Percentiles rank a stretch among this genome's conserved stretches.
phyloP scores from a whole-genome alignment of 2,113 vertebrate genomes.

The Xenopus tropicalis region DNA sequence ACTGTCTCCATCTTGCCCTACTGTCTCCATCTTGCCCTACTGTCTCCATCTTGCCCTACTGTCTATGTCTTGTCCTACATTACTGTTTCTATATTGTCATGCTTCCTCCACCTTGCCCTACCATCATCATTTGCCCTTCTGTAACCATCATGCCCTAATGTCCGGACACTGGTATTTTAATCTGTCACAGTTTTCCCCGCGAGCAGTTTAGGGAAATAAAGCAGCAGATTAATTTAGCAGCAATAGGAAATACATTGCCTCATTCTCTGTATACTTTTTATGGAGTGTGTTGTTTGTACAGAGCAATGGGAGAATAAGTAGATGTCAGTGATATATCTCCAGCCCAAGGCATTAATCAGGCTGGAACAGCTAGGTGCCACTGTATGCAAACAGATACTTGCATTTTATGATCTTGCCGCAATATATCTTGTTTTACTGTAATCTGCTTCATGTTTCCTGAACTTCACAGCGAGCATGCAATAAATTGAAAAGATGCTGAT shows the following conservation, averaged over 20 bases:
- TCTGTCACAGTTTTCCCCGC: not conserved
- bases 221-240: not conserved
- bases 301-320: constrained; percentile 19
- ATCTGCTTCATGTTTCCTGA: constrained; percentile 12
- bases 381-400: constrained; percentile 24
- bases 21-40: too few relatives aligned
- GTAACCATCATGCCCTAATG: too few relatives aligned
- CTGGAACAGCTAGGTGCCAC: constrained; percentile 22
- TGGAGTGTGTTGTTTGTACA: constrained; percentile 1
- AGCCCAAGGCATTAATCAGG: constrained; percentile 12
- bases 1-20: too few relatives aligned
- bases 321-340: not conserved
- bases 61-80: too few relatives aligned
- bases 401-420: constrained; percentile 18
- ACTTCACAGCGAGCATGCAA: constrained; percentile 6
- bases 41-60: too few relatives aligned
- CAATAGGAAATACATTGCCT: not conserved
- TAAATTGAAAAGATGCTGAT: constrained; percentile 2
- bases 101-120: too few relatives aligned
- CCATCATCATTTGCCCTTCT: too few relatives aligned
- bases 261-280: not conserved
- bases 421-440: constrained; percentile 27
- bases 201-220: not conserved
- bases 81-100: too few relatives aligned
- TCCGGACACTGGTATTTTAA: too few relatives aligned